Base-by-base conservation (phyloP, 2,888 invertebrate species). In the Dasypolia templi region DNA sequence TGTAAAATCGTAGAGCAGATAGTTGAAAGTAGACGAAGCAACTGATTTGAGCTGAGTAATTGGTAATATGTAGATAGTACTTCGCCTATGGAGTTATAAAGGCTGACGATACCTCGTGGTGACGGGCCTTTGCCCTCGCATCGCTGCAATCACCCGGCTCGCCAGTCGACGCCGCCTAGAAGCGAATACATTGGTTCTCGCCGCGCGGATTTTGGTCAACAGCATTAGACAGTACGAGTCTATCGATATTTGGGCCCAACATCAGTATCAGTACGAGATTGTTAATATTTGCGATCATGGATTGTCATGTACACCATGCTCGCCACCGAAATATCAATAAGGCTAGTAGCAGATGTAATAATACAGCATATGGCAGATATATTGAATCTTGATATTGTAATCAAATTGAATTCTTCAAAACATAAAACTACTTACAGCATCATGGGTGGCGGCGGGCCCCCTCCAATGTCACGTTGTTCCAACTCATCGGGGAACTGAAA, bases 401-500 rank as follows among this genome's bases (percentile, higher is more conserved):
- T 56, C 26, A 81, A 62, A 62, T 78, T 66, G 26, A 78, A 53
- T 42, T 53, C 4, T 26, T 55, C 5, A 53, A 46, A 49, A 63
- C 19, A 68, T 58, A 63, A 49, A 58, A 56, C 58, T 81, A 93
- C 94, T 92, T 88, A 94, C 94, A 93, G 86, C 82, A 93, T 87
- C 85, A 93, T 88, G 22, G 92, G 89, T 70, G 86, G 88, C 11
- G 86, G 88, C 67, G 86, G 88, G 11, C 83, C 85, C 42, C 80
- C 86, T 55, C 83, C 81, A 44, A 90, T 73, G 49, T 94, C 94
- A 19, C 91, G 89, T 46, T 92, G 92, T 56, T 94, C 94, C 26
- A 93, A 86, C 35, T 94, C 94, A 55, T 95, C 95, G 0, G 93
- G 91, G 64, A 94, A 93, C 95, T 95, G 88, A 44, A 91, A 92